Conservation (phyloP, 1,140 invertebrate genomes). For the Sinonovacula constricta region DNA sequence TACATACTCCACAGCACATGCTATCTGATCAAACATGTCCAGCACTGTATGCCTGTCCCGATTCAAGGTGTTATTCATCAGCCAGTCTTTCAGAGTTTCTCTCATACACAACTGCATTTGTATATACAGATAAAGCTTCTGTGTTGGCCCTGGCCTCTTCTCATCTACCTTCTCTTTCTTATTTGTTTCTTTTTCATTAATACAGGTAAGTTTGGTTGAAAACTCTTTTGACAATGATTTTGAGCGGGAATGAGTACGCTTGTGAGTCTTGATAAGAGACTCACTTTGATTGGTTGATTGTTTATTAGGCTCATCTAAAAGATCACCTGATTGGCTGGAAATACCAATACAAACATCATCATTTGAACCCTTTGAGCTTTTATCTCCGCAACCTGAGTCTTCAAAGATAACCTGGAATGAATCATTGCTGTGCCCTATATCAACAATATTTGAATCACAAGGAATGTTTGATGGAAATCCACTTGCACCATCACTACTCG, state of each 20-base stretch:
- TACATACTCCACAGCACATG: conserved; percentile 96
- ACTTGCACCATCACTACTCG: not conserved
- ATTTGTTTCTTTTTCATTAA: conserved; percentile 20
- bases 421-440: conserved; percentile 40
- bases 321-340: not conserved
- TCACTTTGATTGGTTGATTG: not conserved
- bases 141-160: not conserved
- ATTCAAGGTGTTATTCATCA: conserved; percentile 80
- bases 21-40: conserved; percentile 94
- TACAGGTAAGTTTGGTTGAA: not conserved
- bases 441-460: too few species aligned
- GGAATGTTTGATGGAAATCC: not conserved
- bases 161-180: conserved; percentile 4
- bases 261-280: not conserved
- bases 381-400: conserved; percentile 69
- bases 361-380: conserved; percentile 57
- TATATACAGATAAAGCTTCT: conserved; percentile 90
- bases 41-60: conserved; percentile 79
- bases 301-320: not conserved
- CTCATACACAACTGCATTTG: conserved; percentile 97
- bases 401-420: conserved; percentile 82
- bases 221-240: not conserved
- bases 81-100: conserved; percentile 94
- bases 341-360: conserved; percentile 42
- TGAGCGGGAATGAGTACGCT: not conserved